Percentiles rank a stretch among this genome's conserved stretches.
Conservation (phyloP, 1,140 invertebrate genomes). For the Pararge aegeria region DNA sequence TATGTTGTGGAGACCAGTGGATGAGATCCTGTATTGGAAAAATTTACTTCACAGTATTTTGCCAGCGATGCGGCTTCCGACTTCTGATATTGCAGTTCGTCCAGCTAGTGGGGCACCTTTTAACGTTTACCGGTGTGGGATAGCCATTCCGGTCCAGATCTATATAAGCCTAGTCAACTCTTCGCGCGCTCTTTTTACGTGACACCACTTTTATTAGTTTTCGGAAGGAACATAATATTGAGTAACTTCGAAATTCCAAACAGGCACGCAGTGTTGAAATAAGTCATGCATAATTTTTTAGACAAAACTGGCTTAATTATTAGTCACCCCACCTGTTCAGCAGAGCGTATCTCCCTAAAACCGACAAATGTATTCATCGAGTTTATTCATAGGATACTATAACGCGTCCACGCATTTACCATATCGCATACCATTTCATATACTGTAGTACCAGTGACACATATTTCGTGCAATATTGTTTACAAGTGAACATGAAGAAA, state of each 20-base stretch:
- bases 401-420: slow-evolving; percentile 20
- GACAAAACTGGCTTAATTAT: slow-evolving; percentile 75
- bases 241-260: background rate
- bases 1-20: no score
- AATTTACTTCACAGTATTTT: no score
- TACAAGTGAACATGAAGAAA: slow-evolving; percentile 58
- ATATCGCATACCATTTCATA: slow-evolving; percentile 23
- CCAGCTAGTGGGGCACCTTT: no score
- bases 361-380: slow-evolving; percentile 70
- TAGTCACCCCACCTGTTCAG: slow-evolving; percentile 78
- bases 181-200: no score
- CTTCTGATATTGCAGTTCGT: no score
- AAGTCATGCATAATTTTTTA: slow-evolving; percentile 71
- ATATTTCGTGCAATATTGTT: slow-evolving; percentile 31
- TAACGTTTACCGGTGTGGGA: no score
- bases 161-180: no score
- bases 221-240: background rate
- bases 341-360: slow-evolving; percentile 79
- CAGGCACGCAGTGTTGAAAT: slow-evolving; percentile 20
- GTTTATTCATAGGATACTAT: slow-evolving; percentile 53
- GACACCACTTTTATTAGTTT: no score
- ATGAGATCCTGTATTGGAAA: no score
- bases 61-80: no score
- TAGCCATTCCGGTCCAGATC: no score
- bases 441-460: slow-evolving; percentile 24